Conservation (phyloP, 2,888 invertebrate species). For the Phaedon cochleariae region DNA sequence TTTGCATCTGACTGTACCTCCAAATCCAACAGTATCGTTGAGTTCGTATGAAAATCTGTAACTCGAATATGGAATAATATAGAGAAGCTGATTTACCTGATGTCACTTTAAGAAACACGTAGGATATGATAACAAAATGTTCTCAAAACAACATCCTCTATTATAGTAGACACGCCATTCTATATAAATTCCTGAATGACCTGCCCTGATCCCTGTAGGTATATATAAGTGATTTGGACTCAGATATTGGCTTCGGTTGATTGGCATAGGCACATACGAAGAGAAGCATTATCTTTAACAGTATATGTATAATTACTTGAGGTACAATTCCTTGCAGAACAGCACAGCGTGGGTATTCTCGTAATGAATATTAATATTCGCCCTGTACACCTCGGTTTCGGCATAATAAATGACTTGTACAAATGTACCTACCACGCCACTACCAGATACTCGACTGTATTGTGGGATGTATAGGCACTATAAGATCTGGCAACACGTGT, state of each 20-base stretch:
- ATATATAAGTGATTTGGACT: too few relatives aligned
- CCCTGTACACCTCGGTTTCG: constrained; percentile 27
- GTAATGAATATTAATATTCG: constrained; percentile 30
- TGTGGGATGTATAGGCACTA: constrained; percentile 41
- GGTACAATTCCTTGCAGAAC: not conserved
- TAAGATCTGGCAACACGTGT: not conserved
- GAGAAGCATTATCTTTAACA: not conserved
- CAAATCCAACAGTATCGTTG: too few relatives aligned
- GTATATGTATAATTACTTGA: not conserved
- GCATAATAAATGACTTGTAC: constrained; percentile 33
- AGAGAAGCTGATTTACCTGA: too few relatives aligned
- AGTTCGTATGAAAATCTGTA: too few relatives aligned
- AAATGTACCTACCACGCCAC: constrained; percentile 36
- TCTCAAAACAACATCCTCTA: too few relatives aligned
- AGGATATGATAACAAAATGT: too few relatives aligned
- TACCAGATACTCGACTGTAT: constrained; percentile 37
- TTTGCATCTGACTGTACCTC: too few relatives aligned
- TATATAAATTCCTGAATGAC: too few relatives aligned
- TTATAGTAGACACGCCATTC: too few relatives aligned
- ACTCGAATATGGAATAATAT: too few relatives aligned
- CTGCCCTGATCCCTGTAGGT: too few relatives aligned
- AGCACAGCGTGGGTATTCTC: constrained; percentile 14
- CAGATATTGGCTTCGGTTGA: not conserved
- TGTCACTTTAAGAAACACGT: too few relatives aligned
- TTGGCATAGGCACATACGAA: not conserved